A percentile compares a stretch with the other conserved stretches of the same genome.
Evolutionary conservation across 2,797 vertebrate genomes (phyloP).

Genomic region (Mus spretus): DNA sequence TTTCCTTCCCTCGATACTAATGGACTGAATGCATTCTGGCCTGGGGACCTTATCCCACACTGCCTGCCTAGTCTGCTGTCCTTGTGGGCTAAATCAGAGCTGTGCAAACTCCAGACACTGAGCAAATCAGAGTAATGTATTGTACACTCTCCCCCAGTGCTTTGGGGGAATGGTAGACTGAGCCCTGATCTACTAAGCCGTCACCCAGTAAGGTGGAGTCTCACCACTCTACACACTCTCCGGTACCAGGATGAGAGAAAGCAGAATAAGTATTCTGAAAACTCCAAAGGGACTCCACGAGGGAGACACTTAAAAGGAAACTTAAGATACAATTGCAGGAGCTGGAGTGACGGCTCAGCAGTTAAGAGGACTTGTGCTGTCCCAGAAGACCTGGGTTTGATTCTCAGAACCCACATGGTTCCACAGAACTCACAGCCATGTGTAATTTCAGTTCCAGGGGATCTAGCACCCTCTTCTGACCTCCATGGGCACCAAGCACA

Average conservation of each 20-base stretch:
- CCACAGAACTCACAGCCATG: background rate
- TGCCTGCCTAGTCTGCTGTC: background rate
- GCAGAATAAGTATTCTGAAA: background rate
- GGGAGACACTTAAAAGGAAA: background rate
- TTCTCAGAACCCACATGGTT: background rate
- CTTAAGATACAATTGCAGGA: background rate
- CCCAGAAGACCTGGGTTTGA: background rate
- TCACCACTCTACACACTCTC: accelerated
- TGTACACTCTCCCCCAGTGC: no score
- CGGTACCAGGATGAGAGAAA: background rate
- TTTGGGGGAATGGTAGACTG: background rate
- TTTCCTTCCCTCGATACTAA: background rate
- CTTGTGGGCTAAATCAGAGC: background rate
- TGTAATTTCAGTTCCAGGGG: background rate
- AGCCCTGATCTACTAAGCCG: background rate
- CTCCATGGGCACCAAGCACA: background rate
- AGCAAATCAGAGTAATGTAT: background rate
- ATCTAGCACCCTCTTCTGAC: background rate
- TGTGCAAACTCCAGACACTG: background rate
- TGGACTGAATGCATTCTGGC: background rate
- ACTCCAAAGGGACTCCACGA: background rate
- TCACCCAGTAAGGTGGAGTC: background rate
- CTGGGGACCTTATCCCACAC: background rate
- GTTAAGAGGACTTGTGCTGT: background rate
- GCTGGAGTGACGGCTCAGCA: no score